phyloP scores from a whole-genome alignment of 2,113 vertebrate genomes.

The Poeciliopsis prolifica region DNA sequence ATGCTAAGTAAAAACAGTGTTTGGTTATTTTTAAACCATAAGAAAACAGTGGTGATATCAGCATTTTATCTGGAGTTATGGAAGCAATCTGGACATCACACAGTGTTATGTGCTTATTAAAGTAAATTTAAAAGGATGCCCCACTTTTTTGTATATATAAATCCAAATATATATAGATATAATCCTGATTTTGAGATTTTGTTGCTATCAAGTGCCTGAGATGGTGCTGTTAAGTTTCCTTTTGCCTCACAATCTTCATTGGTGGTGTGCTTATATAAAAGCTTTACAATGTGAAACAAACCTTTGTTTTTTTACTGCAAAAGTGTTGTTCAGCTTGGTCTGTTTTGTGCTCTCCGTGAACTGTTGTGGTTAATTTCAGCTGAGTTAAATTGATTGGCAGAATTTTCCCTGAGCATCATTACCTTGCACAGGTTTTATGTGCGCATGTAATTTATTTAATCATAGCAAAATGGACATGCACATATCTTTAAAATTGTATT shows the following conservation, averaged over 20 bases:
- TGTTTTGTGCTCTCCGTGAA: slow-evolving; percentile 91
- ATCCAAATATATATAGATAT: slow-evolving; percentile 73
- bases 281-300: slow-evolving; percentile 98
- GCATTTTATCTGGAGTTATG: slow-evolving; percentile 63
- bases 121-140: slow-evolving; percentile 86
- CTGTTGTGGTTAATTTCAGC: slow-evolving; percentile 90
- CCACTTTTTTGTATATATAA: slow-evolving; percentile 82
- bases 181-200: slow-evolving; percentile 98
- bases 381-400: slow-evolving; percentile 90
- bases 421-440: slow-evolving; percentile 35
- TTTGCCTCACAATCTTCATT: slow-evolving; percentile 96
- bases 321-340: slow-evolving; percentile 94
- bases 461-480: slow-evolving; percentile 21
- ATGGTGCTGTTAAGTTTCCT: slow-evolving; percentile 91
- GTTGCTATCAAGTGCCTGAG: slow-evolving; percentile 99
- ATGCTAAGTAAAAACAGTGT: slow-evolving; percentile 52
- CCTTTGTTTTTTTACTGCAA: slow-evolving; percentile 86
- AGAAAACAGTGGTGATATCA: slow-evolving; percentile 77
- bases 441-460: slow-evolving; percentile 39
- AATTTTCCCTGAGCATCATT: slow-evolving; percentile 81
- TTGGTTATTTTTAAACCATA: slow-evolving; percentile 79
- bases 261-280: slow-evolving; percentile 97
- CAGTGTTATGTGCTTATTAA: slow-evolving; percentile 84
- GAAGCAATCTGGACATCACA: slow-evolving; percentile 83
- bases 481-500: slow-evolving; percentile 21